Evolutionary conservation across 2,888 invertebrate species (phyloP).

Genomic region (Camptogramma bilineatum): DNA sequence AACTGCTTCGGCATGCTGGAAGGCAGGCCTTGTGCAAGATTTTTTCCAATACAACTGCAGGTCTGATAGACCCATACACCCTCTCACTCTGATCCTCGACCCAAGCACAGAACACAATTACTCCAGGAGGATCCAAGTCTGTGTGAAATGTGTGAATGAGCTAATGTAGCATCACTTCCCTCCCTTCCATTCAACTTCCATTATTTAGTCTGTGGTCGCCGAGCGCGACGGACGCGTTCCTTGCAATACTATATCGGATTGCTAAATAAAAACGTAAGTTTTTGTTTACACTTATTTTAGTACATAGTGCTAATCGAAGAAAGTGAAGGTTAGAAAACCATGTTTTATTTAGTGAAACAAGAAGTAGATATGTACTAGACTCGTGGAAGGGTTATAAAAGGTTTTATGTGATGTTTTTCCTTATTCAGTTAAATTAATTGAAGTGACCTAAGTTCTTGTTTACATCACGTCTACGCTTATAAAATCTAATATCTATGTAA

Average conservation of each 20-base stretch:
- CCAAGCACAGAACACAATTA: too few relatives aligned
- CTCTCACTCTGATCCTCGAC: too few relatives aligned
- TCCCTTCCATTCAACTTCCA: too few relatives aligned
- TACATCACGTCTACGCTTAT: neutral
- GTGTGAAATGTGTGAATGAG: neutral
- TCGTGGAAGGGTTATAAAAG: neutral
- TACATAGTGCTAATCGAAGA: neutral
- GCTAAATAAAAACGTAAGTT: constrained; percentile 4
- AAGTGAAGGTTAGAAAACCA: neutral
- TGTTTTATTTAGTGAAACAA: neutral
- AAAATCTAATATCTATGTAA: too few relatives aligned
- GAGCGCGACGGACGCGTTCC: constrained; percentile 9
- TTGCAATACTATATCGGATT: neutral
- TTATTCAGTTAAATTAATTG: neutral
- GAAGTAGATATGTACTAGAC: neutral
- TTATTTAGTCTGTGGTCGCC: constrained; percentile 11
- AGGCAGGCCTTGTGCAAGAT: too few relatives aligned
- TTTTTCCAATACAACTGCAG: neutral
- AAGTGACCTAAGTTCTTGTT: neutral
- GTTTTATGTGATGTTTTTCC: neutral
- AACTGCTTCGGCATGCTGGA: too few relatives aligned
- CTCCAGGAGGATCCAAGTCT: neutral
- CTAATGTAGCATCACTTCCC: neutral
- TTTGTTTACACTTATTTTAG: neutral
- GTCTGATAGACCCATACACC: too few relatives aligned